Conservation (phyloP, 2,888 invertebrate genomes). For the Eilema griseolum region DNA sequence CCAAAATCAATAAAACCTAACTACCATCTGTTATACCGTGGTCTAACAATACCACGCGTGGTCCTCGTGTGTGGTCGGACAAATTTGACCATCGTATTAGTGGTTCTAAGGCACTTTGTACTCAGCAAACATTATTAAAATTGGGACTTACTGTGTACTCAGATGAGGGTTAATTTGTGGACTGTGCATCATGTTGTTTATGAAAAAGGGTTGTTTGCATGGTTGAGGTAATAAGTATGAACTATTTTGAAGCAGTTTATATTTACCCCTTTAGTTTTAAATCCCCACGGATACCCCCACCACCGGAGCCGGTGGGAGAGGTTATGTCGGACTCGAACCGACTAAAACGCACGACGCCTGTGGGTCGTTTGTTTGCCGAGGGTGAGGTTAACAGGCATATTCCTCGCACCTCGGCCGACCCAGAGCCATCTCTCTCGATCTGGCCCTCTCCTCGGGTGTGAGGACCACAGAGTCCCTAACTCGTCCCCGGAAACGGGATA, state of each 20-base stretch:
- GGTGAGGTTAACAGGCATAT: too few relatives aligned
- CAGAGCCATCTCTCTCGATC: too few relatives aligned
- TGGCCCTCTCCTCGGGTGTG: too few relatives aligned
- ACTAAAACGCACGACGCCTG: too few relatives aligned
- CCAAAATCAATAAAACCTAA: neutral
- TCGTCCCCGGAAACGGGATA: too few relatives aligned
- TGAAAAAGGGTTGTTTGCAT: neutral
- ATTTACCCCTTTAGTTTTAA: neutral
- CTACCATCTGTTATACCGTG: neutral
- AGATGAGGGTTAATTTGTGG: neutral
- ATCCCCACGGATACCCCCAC: too few relatives aligned
- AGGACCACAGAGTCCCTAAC: too few relatives aligned
- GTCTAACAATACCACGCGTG: neutral
- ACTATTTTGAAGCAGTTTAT: neutral
- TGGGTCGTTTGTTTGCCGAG: too few relatives aligned
- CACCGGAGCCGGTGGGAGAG: too few relatives aligned
- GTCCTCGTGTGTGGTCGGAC: slow-evolving; percentile 15
- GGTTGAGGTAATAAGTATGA: neutral
- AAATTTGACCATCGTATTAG: slow-evolving; percentile 19
- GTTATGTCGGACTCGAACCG: too few relatives aligned
- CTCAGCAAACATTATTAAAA: slow-evolving; percentile 19
- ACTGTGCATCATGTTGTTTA: neutral
- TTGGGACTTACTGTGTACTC: slow-evolving; percentile 8
- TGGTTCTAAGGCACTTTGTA: slow-evolving; percentile 13
- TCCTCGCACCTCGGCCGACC: too few relatives aligned